Base-by-base conservation (phyloP, 2,113 vertebrate genomes). In the Gila orcuttii region DNA sequence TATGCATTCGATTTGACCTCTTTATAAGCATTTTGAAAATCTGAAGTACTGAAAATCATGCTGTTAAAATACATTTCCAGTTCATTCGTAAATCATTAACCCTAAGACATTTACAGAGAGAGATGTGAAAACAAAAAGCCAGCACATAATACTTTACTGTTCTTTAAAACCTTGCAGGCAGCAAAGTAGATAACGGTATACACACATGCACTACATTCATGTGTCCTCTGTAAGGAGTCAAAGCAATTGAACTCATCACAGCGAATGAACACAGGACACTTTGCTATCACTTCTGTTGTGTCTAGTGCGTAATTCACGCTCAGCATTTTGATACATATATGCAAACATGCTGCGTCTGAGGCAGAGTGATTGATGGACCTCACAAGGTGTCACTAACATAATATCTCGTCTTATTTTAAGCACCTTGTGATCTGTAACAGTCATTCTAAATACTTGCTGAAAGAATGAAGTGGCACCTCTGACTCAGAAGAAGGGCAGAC, bases 371-470 rank as follows among this genome's bases (percentile, higher is more conserved):
- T 87, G 84, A 78, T 78, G 64, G 79, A 86, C 62, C 39, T 79
- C 17, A 17, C 25, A 68, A 68, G 57, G 75, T 87, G 42, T 79
- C 86, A 83, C 50, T 78, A 60, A 52, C 75, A 52, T 76, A 68
- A 85, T 68, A 66, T 83, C 25, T 82, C 39, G 47, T 79, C 39
- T 82, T 77, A 45, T 81, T 85, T 78, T 82, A 8, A 87, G 57
- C n/a, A 15, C 33, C 2, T 45, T 36, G 42, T 85, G 68, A 33
- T 80, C 85, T 83, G n/a, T 81, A 33, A 68, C 47, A 42, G 64
- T 82, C 79, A 79, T 83, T 75, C 60, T 85, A 82, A 86, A 89
- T 85, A 36, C 47, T 66, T 68, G 74, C 45, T 11, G 64, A 82
- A 69, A 52, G 79, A 82, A 66, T 33, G 17, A 82, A 33, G 28